Conservation (phyloP, 2,113 vertebrate genomes). For the Phycodurus eques region DNA sequence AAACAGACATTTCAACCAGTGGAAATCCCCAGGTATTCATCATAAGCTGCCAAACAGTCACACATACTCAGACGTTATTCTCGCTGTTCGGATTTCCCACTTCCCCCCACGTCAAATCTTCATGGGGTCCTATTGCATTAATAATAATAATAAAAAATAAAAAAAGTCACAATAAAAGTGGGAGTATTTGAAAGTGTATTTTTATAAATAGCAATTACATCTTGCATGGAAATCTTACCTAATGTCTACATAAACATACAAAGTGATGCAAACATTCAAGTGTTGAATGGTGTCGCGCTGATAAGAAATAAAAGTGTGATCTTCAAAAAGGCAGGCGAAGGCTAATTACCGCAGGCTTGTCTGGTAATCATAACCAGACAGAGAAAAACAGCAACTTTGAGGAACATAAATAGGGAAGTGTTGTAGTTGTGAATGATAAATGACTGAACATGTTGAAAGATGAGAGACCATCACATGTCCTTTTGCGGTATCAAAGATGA, state of each 20-base stretch:
- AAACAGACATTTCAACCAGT: slow-evolving; percentile 34
- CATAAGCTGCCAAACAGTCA: slow-evolving; percentile 15
- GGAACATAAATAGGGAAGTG: slow-evolving; percentile 28
- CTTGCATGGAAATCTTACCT: slow-evolving; percentile 4
- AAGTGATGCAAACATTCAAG: slow-evolving; percentile 16
- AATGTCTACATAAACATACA: slow-evolving; percentile 20
- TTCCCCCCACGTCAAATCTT: neutral
- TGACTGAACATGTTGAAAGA: slow-evolving; percentile 23
- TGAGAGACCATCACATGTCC: slow-evolving; percentile 19
- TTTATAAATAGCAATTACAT: slow-evolving; percentile 29
- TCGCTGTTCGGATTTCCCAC: slow-evolving; percentile 56
- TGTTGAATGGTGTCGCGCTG: slow-evolving; percentile 17
- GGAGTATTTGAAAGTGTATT: slow-evolving; percentile 35
- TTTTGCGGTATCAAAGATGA: slow-evolving; percentile 38
- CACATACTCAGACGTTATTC: slow-evolving; percentile 13
- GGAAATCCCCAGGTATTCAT: slow-evolving; percentile 57
- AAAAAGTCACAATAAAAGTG: neutral
- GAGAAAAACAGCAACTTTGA: slow-evolving; percentile 24
- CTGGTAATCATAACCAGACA: slow-evolving; percentile 42
- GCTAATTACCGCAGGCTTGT: slow-evolving; percentile 40
- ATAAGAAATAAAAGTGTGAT: slow-evolving; percentile 37
- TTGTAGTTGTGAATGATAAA: slow-evolving; percentile 35
- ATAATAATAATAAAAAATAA: neutral
- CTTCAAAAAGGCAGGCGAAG: slow-evolving; percentile 44
- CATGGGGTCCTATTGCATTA: slow-evolving; percentile 12